phyloP scores from a whole-genome alignment of 2,113 vertebrate genomes.

The Aplodontia rufa region DNA sequence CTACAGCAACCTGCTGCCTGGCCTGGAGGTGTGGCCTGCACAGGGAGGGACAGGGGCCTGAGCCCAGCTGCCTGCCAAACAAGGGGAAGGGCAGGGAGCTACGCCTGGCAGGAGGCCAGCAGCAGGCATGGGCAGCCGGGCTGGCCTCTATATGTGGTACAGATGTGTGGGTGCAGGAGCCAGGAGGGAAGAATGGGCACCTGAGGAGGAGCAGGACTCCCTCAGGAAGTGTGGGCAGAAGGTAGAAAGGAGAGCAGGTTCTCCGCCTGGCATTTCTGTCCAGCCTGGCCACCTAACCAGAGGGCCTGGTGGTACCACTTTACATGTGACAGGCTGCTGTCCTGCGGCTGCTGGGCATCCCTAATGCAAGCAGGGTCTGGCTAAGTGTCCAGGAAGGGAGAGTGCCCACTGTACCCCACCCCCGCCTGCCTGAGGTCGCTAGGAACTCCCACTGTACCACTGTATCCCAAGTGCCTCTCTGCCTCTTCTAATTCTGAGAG shows the following conservation, averaged over 20 bases:
- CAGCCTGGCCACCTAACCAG: background rate
- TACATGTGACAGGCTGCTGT: background rate
- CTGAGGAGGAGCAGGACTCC: background rate
- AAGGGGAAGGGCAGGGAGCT: background rate
- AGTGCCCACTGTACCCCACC: background rate
- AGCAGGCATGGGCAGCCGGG: background rate
- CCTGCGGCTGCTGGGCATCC: background rate
- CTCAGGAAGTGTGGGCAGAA: background rate
- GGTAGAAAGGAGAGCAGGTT: background rate
- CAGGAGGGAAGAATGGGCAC: background rate
- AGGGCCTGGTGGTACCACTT: too few species aligned
- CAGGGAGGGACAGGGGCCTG: background rate
- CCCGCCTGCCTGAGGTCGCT: background rate
- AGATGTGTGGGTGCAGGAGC: background rate
- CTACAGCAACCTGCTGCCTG: constrained; percentile 62
- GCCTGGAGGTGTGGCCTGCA: background rate
- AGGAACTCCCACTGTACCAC: background rate
- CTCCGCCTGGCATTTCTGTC: background rate
- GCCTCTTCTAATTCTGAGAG: background rate
- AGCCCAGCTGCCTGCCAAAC: constrained; percentile 8
- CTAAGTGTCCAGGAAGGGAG: background rate
- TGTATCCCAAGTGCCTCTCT: fast-evolving
- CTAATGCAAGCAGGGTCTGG: background rate
- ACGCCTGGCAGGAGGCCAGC: background rate
- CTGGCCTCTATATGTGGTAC: background rate